A percentile compares a stretch with the other conserved stretches of the same genome.
Conservation (phyloP, 2,888 invertebrate genomes). For the Spisula solida region DNA sequence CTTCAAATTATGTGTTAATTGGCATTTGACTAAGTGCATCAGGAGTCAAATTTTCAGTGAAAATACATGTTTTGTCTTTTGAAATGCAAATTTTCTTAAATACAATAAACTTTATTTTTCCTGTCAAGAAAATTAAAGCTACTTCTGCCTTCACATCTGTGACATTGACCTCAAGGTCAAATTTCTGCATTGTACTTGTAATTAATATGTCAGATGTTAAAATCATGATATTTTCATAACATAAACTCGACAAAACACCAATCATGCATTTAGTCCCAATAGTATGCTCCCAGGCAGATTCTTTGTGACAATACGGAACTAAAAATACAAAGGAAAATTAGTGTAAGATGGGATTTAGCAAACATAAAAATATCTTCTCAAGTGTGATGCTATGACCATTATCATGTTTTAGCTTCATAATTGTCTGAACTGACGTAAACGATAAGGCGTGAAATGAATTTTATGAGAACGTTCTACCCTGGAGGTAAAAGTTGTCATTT, state of each 20-base stretch:
- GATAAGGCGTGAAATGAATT: constrained; percentile 36
- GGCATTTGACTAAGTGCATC: neutral
- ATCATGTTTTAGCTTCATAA: constrained; percentile 51
- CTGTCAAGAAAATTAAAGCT: neutral
- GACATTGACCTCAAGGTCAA: constrained; percentile 43
- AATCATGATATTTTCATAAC: constrained; percentile 31
- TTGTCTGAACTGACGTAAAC: constrained; percentile 50
- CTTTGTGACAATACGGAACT: neutral
- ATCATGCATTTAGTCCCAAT: constrained; percentile 30
- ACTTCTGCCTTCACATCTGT: constrained; percentile 37
- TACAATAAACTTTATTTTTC: constrained; percentile 17
- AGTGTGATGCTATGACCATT: neutral
- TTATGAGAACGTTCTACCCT: neutral
- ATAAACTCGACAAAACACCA: constrained; percentile 16
- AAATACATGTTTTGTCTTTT: neutral
- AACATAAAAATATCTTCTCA: neutral
- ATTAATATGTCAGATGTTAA: constrained; percentile 52
- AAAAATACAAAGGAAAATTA: constrained; percentile 20
- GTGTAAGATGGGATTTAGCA: neutral
- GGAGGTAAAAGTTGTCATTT: constrained; percentile 17
- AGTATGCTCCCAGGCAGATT: constrained; percentile 1
- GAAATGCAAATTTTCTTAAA: constrained; percentile 7
- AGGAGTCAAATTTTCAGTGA: neutral
- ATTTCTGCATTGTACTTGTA: constrained; percentile 28
- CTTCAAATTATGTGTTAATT: constrained; percentile 5